Base-by-base conservation (phyloP, 2,888 invertebrate species). In the Eupelmus urozonus region DNA sequence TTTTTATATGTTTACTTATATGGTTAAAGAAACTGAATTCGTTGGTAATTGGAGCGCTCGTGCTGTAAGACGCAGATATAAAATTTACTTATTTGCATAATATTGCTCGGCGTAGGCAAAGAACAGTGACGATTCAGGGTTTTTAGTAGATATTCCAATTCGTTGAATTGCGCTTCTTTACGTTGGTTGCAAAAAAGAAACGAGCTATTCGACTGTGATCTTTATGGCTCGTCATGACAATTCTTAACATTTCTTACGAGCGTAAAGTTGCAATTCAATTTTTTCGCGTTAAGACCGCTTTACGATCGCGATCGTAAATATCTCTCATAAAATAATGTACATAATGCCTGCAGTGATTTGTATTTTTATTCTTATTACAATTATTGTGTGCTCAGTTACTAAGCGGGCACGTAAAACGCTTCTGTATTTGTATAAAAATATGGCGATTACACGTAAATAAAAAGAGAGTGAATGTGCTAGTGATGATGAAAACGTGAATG, bases 351-450 rank as follows among this genome's bases (percentile, higher is more conserved):
- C 67, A 67, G 60, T 62, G 65, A 59, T 74, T 74, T 66, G 42
- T 42, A 69, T 45, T 76, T 75, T 67, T 49, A 65, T 66, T 66
- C 45, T 76, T 42, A 51, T 59, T 53, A 23, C 2, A 45, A 42
- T 34, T 76, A n/a, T n/a, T n/a, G n/a, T n/a, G 25, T 27, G 65
- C 55, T 70, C 62, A 34, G 29, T 59, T 70, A 76, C n/a, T 45
- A 20, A 70, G 57, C 49, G 18, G 25, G 34, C 34, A 40, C 40
- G 69, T 70, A 9, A 62, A 65, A 71, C 49, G 57, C 59, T 65
- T 71, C 65, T 65, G 20, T 34, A 70, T 70, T 70, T 76, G 63
- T 76, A 76, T 63, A 63, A 59, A 65, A 71, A 59, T 40, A 55
- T 45, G 18, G 34, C 25, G n/a, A 70, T 59, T 49, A 49, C 11